A percentile compares a stretch with the other conserved stretches of the same genome.
Evolutionary conservation across 2,113 vertebrate genomes (phyloP).

Genomic region (Zapornia atra): DNA sequence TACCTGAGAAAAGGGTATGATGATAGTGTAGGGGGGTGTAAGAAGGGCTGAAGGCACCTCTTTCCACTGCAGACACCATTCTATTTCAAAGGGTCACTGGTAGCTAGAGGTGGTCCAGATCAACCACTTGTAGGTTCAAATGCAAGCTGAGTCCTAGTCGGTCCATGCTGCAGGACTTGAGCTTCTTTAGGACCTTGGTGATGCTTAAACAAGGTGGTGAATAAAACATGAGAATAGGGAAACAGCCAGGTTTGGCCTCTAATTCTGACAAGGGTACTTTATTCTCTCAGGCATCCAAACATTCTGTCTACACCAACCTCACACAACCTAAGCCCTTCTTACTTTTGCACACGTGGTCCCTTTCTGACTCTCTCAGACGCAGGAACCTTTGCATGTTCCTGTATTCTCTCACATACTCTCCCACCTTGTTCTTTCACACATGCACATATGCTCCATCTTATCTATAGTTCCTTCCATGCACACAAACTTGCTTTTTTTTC

Average conservation of each 20-base stretch:
- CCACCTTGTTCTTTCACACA: slow-evolving; percentile 61
- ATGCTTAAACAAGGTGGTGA: neutral
- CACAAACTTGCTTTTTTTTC: neutral
- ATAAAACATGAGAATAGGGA: neutral
- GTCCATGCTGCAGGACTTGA: neutral
- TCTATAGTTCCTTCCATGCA: neutral
- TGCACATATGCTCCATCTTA: slow-evolving; percentile 43
- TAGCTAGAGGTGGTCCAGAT: neutral
- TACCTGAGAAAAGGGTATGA: neutral
- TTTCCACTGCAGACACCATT: neutral
- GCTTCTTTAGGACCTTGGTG: neutral
- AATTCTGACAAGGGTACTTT: neutral
- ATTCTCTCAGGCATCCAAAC: neutral
- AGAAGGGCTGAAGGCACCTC: neutral
- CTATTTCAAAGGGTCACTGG: neutral
- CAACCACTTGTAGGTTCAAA: neutral
- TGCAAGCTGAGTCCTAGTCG: neutral
- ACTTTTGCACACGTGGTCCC: neutral
- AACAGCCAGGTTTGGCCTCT: neutral
- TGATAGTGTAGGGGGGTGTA: too few species aligned
- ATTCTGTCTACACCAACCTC: neutral
- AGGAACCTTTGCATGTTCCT: neutral
- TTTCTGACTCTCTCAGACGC: neutral
- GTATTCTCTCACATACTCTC: slow-evolving; percentile 11
- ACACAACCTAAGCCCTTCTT: neutral